phyloP scores from a whole-genome alignment of 2,888 invertebrate species.

The Agrochola macilenta region DNA sequence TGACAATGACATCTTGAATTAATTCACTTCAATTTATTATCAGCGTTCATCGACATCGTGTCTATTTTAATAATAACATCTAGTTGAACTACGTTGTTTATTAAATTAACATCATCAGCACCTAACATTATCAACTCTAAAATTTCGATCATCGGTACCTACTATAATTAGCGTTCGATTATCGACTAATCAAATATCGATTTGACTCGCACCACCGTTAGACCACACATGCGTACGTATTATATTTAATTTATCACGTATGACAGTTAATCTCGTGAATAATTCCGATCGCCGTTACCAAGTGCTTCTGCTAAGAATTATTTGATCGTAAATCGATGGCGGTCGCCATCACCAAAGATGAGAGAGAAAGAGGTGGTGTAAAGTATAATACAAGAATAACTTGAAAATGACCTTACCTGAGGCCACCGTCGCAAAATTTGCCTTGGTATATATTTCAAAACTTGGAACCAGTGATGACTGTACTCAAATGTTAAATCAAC shows the following conservation, averaged over 20 bases:
- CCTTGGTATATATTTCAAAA: not conserved
- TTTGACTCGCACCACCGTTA: conserved; percentile 66
- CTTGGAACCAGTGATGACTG: not conserved
- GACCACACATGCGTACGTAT: conserved; percentile 74
- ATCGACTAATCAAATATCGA: conserved; percentile 76
- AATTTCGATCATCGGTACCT: conserved; percentile 61
- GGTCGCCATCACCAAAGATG: conserved; percentile 21
- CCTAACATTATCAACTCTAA: conserved; percentile 10
- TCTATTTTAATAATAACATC: not conserved
- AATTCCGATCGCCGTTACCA: conserved; percentile 59
- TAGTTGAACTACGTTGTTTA: not conserved
- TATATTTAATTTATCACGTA: conserved; percentile 75
- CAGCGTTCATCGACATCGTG: not conserved
- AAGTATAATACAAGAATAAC: not conserved
- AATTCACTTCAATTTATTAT: conserved; percentile 1
- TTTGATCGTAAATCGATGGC: conserved; percentile 51
- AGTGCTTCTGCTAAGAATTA: conserved; percentile 58
- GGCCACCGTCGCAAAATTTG: not conserved
- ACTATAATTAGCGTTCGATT: conserved; percentile 69
- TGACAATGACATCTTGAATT: not conserved
- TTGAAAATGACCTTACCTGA: not conserved
- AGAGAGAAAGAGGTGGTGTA: not conserved
- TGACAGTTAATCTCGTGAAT: conserved; percentile 71
- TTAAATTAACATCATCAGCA: conserved; percentile 23
- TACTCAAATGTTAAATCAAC: not conserved